Evolutionary conservation across 2,797 vertebrate genomes (phyloP).

Genomic region (Peromyscus attwateri): DNA sequence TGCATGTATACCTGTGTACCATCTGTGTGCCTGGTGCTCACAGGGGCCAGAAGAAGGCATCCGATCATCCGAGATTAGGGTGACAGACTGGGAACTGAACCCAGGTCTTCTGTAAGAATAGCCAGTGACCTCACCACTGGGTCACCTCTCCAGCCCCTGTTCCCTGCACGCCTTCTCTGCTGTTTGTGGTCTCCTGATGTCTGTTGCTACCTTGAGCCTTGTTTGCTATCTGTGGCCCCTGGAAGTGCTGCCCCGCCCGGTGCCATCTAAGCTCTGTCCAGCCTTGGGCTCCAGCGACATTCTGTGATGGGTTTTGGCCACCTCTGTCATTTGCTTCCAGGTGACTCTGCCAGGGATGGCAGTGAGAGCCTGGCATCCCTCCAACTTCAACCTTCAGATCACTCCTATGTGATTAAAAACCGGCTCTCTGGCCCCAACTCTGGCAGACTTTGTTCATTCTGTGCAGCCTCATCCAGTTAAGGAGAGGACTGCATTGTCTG

Average conservation of each 20-base stretch:
- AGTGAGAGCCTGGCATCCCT: constrained; percentile 92
- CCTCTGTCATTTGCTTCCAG: constrained; percentile 94
- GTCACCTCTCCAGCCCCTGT: background rate
- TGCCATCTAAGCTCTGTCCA: background rate
- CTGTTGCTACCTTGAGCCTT: constrained; percentile 77
- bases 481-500: constrained; percentile 93
- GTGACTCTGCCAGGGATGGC: constrained; percentile 91
- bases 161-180: constrained; percentile 89
- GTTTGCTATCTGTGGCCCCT: constrained; percentile 90
- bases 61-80: background rate
- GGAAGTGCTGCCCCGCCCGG: background rate
- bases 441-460: constrained; percentile 92
- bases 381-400: constrained; percentile 92
- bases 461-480: constrained; percentile 94
- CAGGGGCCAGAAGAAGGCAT: background rate
- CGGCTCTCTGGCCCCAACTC: constrained; percentile 88
- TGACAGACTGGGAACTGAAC: background rate
- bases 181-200: constrained; percentile 84
- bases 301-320: constrained; percentile 90
- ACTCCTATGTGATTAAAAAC: constrained; percentile 95
- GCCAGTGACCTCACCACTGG: background rate
- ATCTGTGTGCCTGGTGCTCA: background rate
- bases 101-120: background rate
- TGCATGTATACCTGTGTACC: background rate
- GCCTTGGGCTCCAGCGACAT: constrained; percentile 84